Conservation (phyloP, 2,888 invertebrate genomes). For the Thelaira solivaga region DNA sequence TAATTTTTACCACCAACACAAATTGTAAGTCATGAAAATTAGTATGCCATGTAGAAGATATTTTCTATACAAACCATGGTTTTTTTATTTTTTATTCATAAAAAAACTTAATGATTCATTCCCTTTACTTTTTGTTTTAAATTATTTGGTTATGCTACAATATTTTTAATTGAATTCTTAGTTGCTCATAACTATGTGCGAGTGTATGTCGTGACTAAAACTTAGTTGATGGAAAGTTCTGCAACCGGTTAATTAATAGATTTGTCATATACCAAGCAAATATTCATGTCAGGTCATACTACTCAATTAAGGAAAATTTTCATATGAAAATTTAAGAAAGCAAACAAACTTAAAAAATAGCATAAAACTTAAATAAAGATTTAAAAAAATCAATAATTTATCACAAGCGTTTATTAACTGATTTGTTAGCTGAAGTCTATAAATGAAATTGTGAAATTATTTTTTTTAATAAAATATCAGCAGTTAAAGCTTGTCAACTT, state of each 20-base stretch:
- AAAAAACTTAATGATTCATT: constrained; percentile 29
- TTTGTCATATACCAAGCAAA: background rate
- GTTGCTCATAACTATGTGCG: background rate
- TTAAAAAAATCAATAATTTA: too few species aligned
- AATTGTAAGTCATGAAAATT: constrained; percentile 59
- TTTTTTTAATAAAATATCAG: too few species aligned
- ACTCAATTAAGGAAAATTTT: too few species aligned
- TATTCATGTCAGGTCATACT: background rate
- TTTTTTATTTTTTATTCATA: too few species aligned
- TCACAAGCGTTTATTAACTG: too few species aligned
- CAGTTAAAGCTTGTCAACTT: too few species aligned
- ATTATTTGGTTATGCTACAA: background rate
- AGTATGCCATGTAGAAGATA: constrained; percentile 51
- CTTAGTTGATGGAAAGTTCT: background rate
- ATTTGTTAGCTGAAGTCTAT: too few species aligned
- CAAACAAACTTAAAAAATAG: too few species aligned
- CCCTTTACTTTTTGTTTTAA: background rate
- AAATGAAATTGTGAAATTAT: too few species aligned
- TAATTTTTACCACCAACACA: constrained; percentile 52
- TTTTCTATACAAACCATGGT: constrained; percentile 23
- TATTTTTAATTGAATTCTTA: constrained; percentile 13
- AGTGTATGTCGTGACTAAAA: background rate
- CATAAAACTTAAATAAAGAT: too few species aligned
- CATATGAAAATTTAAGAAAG: too few species aligned
- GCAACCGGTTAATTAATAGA: background rate